These are phyloP conservation scores for Porites cylindrica DNA, from an alignment of 92 coral and sea anemone species.

Conservation along the genomic window DNA sequence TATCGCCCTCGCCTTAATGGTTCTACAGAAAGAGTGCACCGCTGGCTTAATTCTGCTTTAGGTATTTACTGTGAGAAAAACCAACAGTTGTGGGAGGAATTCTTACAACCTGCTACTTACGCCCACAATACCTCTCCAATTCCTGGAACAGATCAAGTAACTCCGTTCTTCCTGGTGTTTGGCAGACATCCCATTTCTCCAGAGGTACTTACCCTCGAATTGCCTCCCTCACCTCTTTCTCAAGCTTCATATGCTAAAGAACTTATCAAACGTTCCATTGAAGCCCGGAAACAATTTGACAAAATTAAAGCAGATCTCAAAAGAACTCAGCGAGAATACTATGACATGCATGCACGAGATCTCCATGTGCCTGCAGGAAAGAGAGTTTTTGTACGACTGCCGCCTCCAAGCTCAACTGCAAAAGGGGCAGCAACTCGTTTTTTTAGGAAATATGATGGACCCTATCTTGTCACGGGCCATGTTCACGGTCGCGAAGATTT, in stretches of 20 bases:
- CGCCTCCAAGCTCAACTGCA: too few relatives aligned
- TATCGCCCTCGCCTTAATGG: slow-evolving; percentile 65
- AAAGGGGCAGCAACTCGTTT: slow-evolving; percentile 56
- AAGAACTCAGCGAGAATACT: slow-evolving; percentile 39
- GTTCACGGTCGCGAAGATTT: slow-evolving; percentile 59
- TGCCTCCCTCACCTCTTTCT: slow-evolving; percentile 33
- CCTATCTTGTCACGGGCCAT: slow-evolving; percentile 49
- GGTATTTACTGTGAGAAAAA: slow-evolving; percentile 63
- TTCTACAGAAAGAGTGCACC: slow-evolving; percentile 66
- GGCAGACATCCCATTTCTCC: slow-evolving; percentile 51
- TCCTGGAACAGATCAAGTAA: slow-evolving; percentile 52
- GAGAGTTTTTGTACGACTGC: too few relatives aligned
- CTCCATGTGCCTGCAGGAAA: slow-evolving; percentile 42
- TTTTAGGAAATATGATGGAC: slow-evolving; percentile 39
- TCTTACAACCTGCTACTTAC: slow-evolving; percentile 63
- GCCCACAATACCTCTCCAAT: slow-evolving; percentile 55
- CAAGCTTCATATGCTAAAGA: slow-evolving; percentile 17
- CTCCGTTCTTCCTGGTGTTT: slow-evolving; percentile 52
- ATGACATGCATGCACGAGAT: slow-evolving; percentile 31
- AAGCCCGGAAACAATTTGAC: not conserved
- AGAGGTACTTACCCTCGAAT: slow-evolving; percentile 18
- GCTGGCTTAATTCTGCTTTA: slow-evolving; percentile 62
- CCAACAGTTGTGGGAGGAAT: slow-evolving; percentile 69
- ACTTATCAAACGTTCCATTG: not conserved
- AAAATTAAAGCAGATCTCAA: slow-evolving; percentile 53